A percentile compares a stretch with the other conserved stretches of the same genome.
Evolutionary conservation across 2,797 vertebrate species (phyloP).

Genomic region (Florisuga fusca): DNA sequence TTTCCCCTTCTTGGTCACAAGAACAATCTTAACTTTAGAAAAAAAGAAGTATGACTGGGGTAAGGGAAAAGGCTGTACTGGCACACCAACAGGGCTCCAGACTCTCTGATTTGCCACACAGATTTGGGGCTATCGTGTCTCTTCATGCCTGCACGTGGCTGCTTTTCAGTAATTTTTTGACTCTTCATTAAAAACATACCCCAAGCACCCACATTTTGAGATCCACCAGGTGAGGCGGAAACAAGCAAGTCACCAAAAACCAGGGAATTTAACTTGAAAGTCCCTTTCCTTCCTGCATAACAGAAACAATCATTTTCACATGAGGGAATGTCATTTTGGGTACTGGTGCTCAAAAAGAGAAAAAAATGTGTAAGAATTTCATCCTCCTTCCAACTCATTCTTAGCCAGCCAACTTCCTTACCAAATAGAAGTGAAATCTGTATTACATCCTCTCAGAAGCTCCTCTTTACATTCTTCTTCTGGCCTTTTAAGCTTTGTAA

Average conservation of each 20-base stretch:
- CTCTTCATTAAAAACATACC: neutral
- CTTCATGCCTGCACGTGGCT: too few species aligned
- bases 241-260: neutral
- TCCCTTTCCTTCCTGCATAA: neutral
- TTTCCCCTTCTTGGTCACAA: neutral
- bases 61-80: neutral
- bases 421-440: neutral
- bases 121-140: neutral
- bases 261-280: neutral
- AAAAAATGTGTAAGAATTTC: accelerated
- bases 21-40: accelerated
- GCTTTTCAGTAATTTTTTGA: neutral
- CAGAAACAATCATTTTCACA: neutral
- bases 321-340: neutral
- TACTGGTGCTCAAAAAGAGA: neutral
- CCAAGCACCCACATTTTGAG: accelerated
- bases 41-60: accelerated
- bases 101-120: neutral
- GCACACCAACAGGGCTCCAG: neutral
- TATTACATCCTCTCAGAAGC: neutral
- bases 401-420: neutral
- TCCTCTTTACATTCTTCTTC: neutral
- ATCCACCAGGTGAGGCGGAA: accelerated
- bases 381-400: neutral
- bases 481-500: neutral